Evolutionary conservation across 2,797 vertebrate genomes (phyloP), one percentile per base, ranked within the genome.

Genomic region (Oryzias sinensis): DNA sequence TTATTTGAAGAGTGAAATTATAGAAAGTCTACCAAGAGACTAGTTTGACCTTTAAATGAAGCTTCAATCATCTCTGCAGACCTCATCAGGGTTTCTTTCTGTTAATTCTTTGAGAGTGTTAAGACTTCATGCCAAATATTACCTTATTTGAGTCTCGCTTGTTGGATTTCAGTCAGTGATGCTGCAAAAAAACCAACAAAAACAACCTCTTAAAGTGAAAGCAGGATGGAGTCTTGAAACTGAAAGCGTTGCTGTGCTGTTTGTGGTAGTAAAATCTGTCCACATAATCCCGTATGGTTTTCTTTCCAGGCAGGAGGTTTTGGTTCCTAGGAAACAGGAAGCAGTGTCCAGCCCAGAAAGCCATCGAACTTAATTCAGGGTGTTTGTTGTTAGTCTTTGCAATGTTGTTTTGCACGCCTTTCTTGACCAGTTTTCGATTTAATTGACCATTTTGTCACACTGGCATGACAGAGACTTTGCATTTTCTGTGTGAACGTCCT

Each of bases 291-390:
- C 4, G 56, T 69, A 24, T 52, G 18, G 25, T 55, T 65, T 3
- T 40, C 15, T 51, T 18, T 57, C 20, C 45, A 53, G 40, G 70
- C 65, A 54, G 71, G 80, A 69, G 58, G 57, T 60, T 67, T 47
- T 9, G 5, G 57, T 66, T 74, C 50, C 64, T 55, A 65, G 47
- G 76, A 66, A 79, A 77, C 55, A 56, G 43, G 53, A 67, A 71
- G 68, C 67, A 43, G 52, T 49, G 43, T 13, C 29, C 61, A 40
- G 43, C 48, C 68, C 49, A 70, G 61, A 52, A 65, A 66, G 64
- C 72, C 70, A 54, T 64, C 69, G 29, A 6, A 1, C 0, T 2
- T 14, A 53, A 73, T 52, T 73, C 56, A 67, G 53, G 24, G 5
- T 20, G 43, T 65, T 72, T 69, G 51, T 68, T 65, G 49, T 33